phyloP scores from a whole-genome alignment of 2,113 vertebrate genomes.

The Ictalurus punctatus region DNA sequence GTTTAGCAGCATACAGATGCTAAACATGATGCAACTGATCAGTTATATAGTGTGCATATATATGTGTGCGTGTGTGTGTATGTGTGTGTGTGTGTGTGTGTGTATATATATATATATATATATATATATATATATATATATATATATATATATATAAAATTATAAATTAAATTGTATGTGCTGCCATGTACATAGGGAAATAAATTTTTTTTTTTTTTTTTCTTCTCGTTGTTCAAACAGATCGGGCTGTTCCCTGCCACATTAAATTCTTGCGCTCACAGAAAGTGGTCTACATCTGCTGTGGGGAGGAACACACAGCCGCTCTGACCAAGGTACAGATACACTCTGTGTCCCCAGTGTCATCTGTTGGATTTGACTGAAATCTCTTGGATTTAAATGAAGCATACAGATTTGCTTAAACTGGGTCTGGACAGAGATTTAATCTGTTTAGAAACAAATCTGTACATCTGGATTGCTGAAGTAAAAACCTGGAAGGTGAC shows the following conservation, averaged over 20 bases:
- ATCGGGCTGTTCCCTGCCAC: conserved; percentile 91
- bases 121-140: too few species aligned
- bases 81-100: too few species aligned
- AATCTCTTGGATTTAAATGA: neutral
- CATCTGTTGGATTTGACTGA: neutral
- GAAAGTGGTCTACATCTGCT: conserved; percentile 96
- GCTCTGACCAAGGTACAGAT: conserved; percentile 89
- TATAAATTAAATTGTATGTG: neutral
- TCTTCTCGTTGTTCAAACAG: conserved; percentile 62
- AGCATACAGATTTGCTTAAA: neutral
- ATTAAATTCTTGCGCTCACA: conserved; percentile 92
- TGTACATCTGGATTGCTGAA: neutral
- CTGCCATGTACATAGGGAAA: neutral
- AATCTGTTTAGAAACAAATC: neutral
- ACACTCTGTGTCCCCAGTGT: neutral
- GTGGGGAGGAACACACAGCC: conserved; percentile 89
- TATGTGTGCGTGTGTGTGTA: too few species aligned
- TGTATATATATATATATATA: too few species aligned
- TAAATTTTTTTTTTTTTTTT: neutral
- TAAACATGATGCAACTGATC: neutral
- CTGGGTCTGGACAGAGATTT: neutral
- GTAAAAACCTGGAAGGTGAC: neutral
- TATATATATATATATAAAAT: too few species aligned
- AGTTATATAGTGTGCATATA: neutral
- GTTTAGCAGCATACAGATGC: neutral